Percentiles rank a stretch among this genome's conserved stretches.
Conservation (phyloP, 2,113 vertebrate genomes). For the Engraulis encrasicolus region DNA sequence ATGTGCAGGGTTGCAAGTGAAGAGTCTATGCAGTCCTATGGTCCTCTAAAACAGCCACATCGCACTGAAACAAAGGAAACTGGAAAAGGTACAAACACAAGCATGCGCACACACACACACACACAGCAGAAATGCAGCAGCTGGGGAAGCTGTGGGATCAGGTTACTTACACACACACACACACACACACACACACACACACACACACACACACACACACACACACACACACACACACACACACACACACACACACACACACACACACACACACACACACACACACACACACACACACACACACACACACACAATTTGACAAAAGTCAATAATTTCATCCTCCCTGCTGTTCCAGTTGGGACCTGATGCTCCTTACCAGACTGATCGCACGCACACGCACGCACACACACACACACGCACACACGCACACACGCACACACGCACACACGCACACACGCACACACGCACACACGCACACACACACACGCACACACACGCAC, state of each 20-base stretch:
- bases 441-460: neutral
- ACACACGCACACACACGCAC: neutral
- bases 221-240: constrained; percentile 31
- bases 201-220: constrained; percentile 26
- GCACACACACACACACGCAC: constrained; percentile 29
- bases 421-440: constrained; percentile 32
- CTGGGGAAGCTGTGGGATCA: constrained; percentile 58
- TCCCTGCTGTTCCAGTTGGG: constrained; percentile 59
- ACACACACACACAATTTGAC: constrained; percentile 45
- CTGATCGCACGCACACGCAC: constrained; percentile 26
- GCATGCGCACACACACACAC: neutral
- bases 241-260: constrained; percentile 33
- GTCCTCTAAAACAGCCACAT: too few species aligned
- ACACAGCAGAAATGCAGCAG: constrained; percentile 48
- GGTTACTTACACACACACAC: constrained; percentile 42
- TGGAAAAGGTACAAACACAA: neutral
- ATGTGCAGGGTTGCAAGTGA: too few species aligned
- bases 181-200: constrained; percentile 29
- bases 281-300: constrained; percentile 34
- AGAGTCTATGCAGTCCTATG: too few species aligned
- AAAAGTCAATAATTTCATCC: constrained; percentile 67
- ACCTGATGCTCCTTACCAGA: constrained; percentile 43
- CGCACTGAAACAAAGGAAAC: neutral
- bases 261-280: constrained; percentile 34
- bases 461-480: neutral